phyloP scores from a whole-genome alignment of 2,113 vertebrate genomes.

The Lates calcarifer region DNA sequence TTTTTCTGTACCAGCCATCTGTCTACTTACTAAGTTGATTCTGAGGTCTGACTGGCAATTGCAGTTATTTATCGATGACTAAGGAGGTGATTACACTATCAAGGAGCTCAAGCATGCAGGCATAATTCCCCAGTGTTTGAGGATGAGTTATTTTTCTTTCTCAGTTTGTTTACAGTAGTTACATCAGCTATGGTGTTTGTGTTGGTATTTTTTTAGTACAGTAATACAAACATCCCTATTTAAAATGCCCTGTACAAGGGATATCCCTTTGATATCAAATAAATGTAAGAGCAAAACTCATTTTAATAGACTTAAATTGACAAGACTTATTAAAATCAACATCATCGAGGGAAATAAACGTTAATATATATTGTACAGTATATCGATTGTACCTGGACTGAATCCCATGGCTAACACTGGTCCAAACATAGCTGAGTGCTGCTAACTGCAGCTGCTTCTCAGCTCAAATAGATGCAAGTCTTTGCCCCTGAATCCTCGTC shows the following conservation, averaged over 20 bases:
- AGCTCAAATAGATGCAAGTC: not conserved
- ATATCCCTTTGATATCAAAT: too few relatives aligned
- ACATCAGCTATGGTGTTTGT: not conserved
- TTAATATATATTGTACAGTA: not conserved
- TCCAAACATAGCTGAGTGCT: not conserved
- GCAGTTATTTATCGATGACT: slow-evolving; percentile 46
- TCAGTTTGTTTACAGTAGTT: not conserved
- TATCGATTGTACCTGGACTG: slow-evolving; percentile 26
- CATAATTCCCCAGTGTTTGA: not conserved
- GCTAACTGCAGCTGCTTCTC: not conserved
- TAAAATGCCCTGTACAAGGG: not conserved
- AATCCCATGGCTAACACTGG: not conserved
- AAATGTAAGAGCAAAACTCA: too few relatives aligned
- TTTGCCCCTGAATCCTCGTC: not conserved
- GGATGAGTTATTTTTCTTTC: not conserved
- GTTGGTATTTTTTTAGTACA: not conserved
- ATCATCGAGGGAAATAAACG: slow-evolving; percentile 33
- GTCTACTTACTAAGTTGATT: slow-evolving; percentile 57
- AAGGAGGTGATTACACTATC: slow-evolving; percentile 39
- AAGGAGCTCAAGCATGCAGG: slow-evolving; percentile 25
- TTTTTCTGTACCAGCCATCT: slow-evolving; percentile 60
- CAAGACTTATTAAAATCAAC: not conserved
- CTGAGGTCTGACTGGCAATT: slow-evolving; percentile 35
- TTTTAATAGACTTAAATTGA: slow-evolving; percentile 20
- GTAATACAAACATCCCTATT: not conserved